These are phyloP conservation scores for Acanthosepion esculentum DNA, from an alignment of 2,888 invertebrate species.

Conservation along the genomic window DNA sequence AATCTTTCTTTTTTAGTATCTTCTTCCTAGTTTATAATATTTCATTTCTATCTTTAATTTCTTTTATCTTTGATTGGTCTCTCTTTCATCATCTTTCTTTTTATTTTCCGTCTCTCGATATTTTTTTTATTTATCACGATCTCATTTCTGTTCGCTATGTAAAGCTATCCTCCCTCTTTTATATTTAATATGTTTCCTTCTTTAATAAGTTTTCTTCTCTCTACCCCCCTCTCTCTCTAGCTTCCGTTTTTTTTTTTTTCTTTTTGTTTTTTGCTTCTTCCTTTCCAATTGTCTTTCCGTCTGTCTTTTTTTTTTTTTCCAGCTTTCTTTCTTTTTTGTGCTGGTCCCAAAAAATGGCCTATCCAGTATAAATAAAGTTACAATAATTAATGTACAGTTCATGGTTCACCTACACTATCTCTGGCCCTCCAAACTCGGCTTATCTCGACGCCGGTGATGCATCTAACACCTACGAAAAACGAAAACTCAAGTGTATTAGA, in stretches of 20 bases:
- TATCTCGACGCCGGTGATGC: background rate
- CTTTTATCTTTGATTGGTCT: background rate
- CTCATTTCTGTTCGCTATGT: no score
- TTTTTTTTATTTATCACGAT: no score
- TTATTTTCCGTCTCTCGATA: no score
- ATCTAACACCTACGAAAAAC: constrained; percentile 16
- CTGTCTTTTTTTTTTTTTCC: background rate
- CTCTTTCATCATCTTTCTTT: background rate
- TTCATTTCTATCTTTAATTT: no score
- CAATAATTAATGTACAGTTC: constrained; percentile 22
- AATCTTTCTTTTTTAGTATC: no score
- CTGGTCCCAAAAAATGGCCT: background rate
- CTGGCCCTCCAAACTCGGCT: background rate
- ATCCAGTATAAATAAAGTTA: background rate
- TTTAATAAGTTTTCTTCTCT: no score
- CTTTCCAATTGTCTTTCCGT: background rate
- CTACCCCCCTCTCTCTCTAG: no score
- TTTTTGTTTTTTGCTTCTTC: background rate
- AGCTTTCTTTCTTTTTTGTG: background rate
- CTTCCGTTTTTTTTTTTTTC: background rate
- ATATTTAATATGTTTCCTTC: no score
- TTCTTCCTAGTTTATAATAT: no score
- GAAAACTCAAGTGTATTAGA: constrained; percentile 16
- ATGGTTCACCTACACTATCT: background rate
- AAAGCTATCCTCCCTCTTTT: no score